Evolutionary conservation across 2,888 invertebrate species (phyloP), one percentile per base, ranked within the genome.

Genomic region (Cryptocephalus primarius): DNA sequence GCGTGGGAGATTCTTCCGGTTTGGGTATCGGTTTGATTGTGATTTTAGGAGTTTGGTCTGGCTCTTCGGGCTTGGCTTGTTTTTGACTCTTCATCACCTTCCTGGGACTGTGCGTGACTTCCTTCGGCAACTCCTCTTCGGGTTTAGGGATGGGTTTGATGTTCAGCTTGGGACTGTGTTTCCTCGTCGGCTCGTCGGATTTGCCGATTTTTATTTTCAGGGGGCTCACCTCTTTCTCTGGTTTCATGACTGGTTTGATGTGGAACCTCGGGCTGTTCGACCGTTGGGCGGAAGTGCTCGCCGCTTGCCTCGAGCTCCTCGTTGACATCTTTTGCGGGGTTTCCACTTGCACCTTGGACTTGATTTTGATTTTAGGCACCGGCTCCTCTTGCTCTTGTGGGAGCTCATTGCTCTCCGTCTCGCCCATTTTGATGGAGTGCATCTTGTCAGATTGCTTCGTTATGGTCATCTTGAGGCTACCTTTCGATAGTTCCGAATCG

Each of bases 21-120:
- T 75, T 75, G 62, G 75, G 61, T 60, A 76, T 74, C 62, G 76
- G 75, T 68, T 75, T 76, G 52, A 76, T 75, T 62, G 74, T 75
- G 63, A 76, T 68, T 68, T 75, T 75, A 61, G 76, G 75, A 48
- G 59, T 63, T 38, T 54, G 47, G 40, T 54, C 56, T 10, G 42
- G 43, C 34, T 56, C 55, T 45, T 64, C 62, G 9, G 52, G 53
- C 8, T 70, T 64, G 60, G 72, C 73, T 34, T 73, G 33, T 4
- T 60, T 54, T 9, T 75, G 70, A 61, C 75, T 76, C 48, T 75
- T 74, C 40, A 71, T 74, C 47, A 49, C 48, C 39, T 54, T 74
- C 70, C 46, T 46, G 64, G 75, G 72, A 32, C 46, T 51, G 9
- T 36, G 48, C 48, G 38, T 46, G 47, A 22, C 11, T 39, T 43